Percentiles rank a stretch among this genome's conserved stretches.
Conservation (phyloP, 2,797 vertebrate genomes). For the Coluber constrictor region DNA sequence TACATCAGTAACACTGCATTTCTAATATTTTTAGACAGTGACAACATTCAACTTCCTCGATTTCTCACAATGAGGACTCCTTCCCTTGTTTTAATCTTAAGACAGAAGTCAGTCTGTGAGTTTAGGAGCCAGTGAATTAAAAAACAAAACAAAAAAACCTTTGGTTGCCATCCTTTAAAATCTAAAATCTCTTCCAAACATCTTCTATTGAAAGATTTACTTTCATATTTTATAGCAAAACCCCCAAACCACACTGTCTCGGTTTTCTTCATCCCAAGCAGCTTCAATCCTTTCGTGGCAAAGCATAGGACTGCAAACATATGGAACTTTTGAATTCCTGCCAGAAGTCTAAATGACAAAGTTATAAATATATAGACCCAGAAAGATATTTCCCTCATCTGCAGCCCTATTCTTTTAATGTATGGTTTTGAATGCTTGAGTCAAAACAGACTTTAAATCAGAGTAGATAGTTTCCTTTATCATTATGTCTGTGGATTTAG, state of each 20-base stretch:
- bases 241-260: constrained; percentile 71
- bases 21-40: neutral
- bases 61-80: neutral
- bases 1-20: neutral
- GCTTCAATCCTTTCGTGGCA: constrained; percentile 74
- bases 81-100: neutral
- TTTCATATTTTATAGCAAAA: constrained; percentile 66
- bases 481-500: constrained; percentile 55
- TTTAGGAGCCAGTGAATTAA: constrained; percentile 37
- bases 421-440: constrained; percentile 61
- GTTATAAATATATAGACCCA: constrained; percentile 72
- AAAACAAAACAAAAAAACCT: constrained; percentile 28
- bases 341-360: constrained; percentile 76
- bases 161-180: constrained; percentile 65
- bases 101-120: neutral
- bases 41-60: neutral
- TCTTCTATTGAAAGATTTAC: constrained; percentile 65
- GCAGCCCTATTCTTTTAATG: constrained; percentile 55
- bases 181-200: constrained; percentile 58
- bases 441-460: constrained; percentile 68
- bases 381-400: constrained; percentile 38
- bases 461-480: constrained; percentile 50
- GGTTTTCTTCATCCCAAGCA: constrained; percentile 68
- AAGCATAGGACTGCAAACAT: constrained; percentile 74
- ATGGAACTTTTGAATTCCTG: constrained; percentile 74